phyloP scores from a whole-genome alignment of 2,113 vertebrate genomes.

The Ovis canadensis region DNA sequence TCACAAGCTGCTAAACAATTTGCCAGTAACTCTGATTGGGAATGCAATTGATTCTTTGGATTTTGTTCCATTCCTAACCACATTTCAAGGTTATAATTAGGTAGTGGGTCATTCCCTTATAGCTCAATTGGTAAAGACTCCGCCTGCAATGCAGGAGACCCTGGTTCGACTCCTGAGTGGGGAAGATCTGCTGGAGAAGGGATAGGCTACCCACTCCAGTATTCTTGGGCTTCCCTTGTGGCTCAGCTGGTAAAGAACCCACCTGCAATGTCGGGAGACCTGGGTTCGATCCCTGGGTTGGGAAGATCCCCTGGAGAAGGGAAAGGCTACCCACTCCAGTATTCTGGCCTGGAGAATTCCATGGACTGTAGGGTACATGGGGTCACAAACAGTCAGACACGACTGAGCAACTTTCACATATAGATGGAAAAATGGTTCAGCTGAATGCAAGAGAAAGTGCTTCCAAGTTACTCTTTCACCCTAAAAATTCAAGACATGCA shows the following conservation, averaged over 20 bases:
- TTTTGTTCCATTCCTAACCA: conserved; percentile 13
- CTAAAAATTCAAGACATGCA: background rate
- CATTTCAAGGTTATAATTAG: conserved; percentile 31
- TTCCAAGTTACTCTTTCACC: conserved; percentile 2
- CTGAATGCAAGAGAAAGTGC: background rate
- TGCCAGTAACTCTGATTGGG: background rate
- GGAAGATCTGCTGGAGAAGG: background rate
- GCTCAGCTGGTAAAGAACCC: background rate
- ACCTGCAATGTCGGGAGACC: background rate
- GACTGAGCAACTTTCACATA: background rate
- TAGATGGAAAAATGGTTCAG: background rate
- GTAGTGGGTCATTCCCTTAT: background rate
- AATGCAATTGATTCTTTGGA: conserved; percentile 12
- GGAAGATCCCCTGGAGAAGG: background rate
- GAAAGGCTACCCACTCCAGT: background rate
- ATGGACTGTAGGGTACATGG: background rate
- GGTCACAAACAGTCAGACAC: background rate
- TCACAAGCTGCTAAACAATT: background rate
- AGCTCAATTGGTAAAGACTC: background rate
- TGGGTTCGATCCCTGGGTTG: background rate
- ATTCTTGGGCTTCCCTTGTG: background rate
- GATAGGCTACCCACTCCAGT: background rate
- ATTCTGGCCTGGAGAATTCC: background rate
- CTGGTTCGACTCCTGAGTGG: background rate
- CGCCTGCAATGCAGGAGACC: background rate